Evolutionary conservation across 2,888 invertebrate genomes (phyloP).

Genomic region (Agelastica alni): DNA sequence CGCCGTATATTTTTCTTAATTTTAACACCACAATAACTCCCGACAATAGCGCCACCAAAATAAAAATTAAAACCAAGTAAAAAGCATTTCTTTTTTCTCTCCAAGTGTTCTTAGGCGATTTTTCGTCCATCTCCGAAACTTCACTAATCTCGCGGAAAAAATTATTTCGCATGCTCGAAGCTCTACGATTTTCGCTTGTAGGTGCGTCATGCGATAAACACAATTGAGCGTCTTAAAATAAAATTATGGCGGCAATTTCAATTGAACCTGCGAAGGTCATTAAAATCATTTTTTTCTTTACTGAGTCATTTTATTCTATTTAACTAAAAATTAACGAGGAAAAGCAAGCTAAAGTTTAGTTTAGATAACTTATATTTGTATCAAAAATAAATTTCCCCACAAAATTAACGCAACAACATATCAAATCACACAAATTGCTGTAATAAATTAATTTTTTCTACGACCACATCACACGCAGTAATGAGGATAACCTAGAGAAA

Average conservation of each 20-base stretch:
- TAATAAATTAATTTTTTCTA: too few relatives aligned
- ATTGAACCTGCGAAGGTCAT: slow-evolving; percentile 2
- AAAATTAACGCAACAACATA: too few relatives aligned
- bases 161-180: slow-evolving; percentile 4
- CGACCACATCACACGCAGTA: too few relatives aligned
- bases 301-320: too few relatives aligned
- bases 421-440: too few relatives aligned
- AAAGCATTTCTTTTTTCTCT: slow-evolving; percentile 24
- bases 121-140: slow-evolving; percentile 19
- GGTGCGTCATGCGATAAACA: slow-evolving; percentile 10
- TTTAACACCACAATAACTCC: slow-evolving; percentile 28
- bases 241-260: slow-evolving; percentile 12
- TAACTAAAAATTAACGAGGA: too few relatives aligned
- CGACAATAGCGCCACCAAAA: slow-evolving; percentile 25
- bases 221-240: slow-evolving; percentile 25
- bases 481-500: too few relatives aligned
- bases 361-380: too few relatives aligned
- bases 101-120: slow-evolving; percentile 14
- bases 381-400: too few relatives aligned
- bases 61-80: slow-evolving; percentile 27
- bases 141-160: slow-evolving; percentile 9
- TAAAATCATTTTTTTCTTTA: too few relatives aligned
- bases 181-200: slow-evolving; percentile 5
- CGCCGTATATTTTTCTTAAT: slow-evolving; percentile 20
- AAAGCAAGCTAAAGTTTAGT: too few relatives aligned